Evolutionary conservation across 2,888 invertebrate species (phyloP).

Genomic region (Hirtodrosophila trivittata): DNA sequence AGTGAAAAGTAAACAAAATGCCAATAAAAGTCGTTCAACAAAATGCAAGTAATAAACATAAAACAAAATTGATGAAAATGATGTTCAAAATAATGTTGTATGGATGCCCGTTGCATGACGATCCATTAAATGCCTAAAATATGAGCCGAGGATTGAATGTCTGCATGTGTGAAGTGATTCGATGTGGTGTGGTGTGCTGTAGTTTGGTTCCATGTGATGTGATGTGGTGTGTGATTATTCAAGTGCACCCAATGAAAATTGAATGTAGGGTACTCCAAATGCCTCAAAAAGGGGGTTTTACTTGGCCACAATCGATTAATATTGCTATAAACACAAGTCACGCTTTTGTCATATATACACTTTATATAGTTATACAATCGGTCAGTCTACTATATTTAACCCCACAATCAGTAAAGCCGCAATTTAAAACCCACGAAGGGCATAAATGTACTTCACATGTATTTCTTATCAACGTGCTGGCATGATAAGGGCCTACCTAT

Average conservation of each 20-base stretch:
- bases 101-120: slow-evolving; percentile 13
- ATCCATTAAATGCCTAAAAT: slow-evolving; percentile 16
- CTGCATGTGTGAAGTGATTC: slow-evolving; percentile 21
- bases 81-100: slow-evolving; percentile 1
- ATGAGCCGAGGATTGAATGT: slow-evolving; percentile 18
- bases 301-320: too few species aligned
- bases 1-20: slow-evolving; percentile 65
- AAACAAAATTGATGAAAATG: slow-evolving; percentile 13
- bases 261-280: background rate
- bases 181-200: slow-evolving; percentile 14
- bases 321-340: too few species aligned
- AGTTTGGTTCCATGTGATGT: background rate
- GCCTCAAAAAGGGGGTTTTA: background rate
- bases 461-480: too few species aligned
- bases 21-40: slow-evolving; percentile 56
- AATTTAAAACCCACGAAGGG: too few species aligned
- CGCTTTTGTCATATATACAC: too few species aligned
- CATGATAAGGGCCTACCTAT: too few species aligned
- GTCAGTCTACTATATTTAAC: too few species aligned
- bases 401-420: too few species aligned
- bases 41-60: slow-evolving; percentile 57
- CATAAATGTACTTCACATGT: too few species aligned
- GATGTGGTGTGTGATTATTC: slow-evolving; percentile 17
- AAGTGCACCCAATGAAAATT: slow-evolving; percentile 12
- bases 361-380: too few species aligned